Evolutionary conservation across 2,888 invertebrate species (phyloP).

Genomic region (Acronicta psi): DNA sequence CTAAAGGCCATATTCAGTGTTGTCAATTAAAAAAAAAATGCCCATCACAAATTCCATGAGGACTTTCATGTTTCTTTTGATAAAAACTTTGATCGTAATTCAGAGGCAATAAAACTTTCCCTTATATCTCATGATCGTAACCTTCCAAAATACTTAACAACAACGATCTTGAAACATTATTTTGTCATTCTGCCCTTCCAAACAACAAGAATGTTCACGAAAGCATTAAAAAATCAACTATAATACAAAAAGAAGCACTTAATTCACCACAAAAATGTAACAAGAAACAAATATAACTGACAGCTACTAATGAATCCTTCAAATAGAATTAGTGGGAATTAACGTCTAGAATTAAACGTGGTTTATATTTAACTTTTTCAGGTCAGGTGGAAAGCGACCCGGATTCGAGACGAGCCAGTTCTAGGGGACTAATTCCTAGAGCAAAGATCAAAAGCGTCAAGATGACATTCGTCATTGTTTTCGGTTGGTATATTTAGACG

Average conservation of each 20-base stretch:
- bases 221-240: slow-evolving; percentile 17
- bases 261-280: slow-evolving; percentile 40
- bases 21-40: too few relatives aligned
- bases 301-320: slow-evolving; percentile 48
- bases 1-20: too few relatives aligned
- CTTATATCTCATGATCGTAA: slow-evolving; percentile 16
- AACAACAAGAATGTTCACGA: slow-evolving; percentile 14
- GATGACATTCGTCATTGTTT: slow-evolving; percentile 99
- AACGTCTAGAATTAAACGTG: slow-evolving; percentile 30
- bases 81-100: slow-evolving; percentile 20
- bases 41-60: too few relatives aligned
- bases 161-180: slow-evolving; percentile 36
- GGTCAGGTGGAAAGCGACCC: slow-evolving; percentile 86
- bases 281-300: slow-evolving; percentile 52
- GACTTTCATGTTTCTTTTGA: not conserved
- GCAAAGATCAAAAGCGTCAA: slow-evolving; percentile 99
- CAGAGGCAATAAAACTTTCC: slow-evolving; percentile 22
- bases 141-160: slow-evolving; percentile 27
- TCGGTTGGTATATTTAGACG: slow-evolving; percentile 90
- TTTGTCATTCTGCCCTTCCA: slow-evolving; percentile 29
- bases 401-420: slow-evolving; percentile 94
- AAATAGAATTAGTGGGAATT: slow-evolving; percentile 45
- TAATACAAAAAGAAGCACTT: slow-evolving; percentile 39
- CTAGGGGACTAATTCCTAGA: slow-evolving; percentile 96
- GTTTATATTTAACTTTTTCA: slow-evolving; percentile 61